Evolutionary conservation across 64 coral and sea anemone species (phyloP), one percentile per base, ranked within the genome.

Genomic region (Catalaphyllia jardinei): DNA sequence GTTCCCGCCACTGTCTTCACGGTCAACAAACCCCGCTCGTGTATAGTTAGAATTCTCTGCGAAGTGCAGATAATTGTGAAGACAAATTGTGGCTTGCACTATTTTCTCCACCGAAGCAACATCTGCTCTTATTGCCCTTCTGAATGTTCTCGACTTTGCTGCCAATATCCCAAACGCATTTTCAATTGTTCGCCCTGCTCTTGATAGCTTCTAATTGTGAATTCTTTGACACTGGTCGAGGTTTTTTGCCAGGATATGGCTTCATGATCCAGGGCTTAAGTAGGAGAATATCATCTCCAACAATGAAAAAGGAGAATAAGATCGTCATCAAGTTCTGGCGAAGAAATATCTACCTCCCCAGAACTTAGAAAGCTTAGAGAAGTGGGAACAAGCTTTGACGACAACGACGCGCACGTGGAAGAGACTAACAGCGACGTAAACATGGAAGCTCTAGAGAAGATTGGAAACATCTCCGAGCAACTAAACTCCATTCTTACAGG

Each of bases 41-140:
- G 69, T 75, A 51, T 86, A 91, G 28, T 17, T 24, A 38, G 89
- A 52, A 61, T 86, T 91, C 31, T 85, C 89, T 4, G 80, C 77
- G 54, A 91, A 49, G 14, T 46, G 89, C 51, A 91, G 30, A 46
- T 86, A 77, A 59, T 91, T 91, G 80, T 91, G 89, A 28, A 91
- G 67, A 71, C 52, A 29, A 27, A 91, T 73, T 64, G 67, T 75
- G 86, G 89, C 89, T 31, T 75, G 67, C 24, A 91, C 80, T 31
- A 91, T 85, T 38, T 54, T 67, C 77, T 86, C 71, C 25, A 91
- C 89, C 61, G 42, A 74, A 28, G 24, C 39, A 38, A 86, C 79
- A 85, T 75, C 72, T 42, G 67, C 80, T 91, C 42, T 86, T 31
- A 91, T 91, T 29, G 69, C 67, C 49, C 72, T 28, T 39, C 79